A percentile compares a stretch with the other conserved stretches of the same genome.
These are phyloP conservation scores for Orthonychiurus folsomi DNA, from an alignment of 2,888 invertebrate species.

Conservation along the genomic window DNA sequence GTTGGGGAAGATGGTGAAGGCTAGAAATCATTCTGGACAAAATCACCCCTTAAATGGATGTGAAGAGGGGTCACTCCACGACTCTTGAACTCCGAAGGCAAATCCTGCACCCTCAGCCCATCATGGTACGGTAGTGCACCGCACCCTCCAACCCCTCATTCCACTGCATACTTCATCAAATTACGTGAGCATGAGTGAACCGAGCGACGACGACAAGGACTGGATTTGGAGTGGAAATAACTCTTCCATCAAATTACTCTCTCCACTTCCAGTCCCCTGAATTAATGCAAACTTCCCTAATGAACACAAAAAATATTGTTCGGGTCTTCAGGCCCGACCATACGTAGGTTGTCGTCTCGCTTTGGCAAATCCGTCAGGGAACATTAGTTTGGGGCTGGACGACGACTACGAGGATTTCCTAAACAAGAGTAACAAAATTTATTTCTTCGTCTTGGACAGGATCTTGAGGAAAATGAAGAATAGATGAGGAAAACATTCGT, in stretches of 20 bases:
- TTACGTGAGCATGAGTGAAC: not conserved
- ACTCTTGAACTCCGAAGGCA: not conserved
- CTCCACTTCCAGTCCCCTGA: not conserved
- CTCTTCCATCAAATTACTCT: not conserved
- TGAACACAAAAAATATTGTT: not conserved
- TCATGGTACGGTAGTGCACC: no score
- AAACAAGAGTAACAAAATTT: no score
- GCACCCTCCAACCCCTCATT: not conserved
- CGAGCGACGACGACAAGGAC: no score
- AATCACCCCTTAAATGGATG: not conserved
- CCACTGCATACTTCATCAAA: not conserved
- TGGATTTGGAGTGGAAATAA: not conserved
- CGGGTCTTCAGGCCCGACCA: no score
- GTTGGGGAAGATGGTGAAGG: not conserved
- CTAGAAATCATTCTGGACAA: not conserved
- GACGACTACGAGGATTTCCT: no score
- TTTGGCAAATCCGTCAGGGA: no score
- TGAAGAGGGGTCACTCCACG: not conserved
- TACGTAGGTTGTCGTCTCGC: no score
- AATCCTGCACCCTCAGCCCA: not conserved
- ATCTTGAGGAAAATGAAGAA: slow-evolving; percentile 9
- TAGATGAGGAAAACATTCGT: slow-evolving; percentile 8
- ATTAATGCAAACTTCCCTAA: not conserved
- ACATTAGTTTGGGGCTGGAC: no score
- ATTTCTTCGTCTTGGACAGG: not conserved